Evolutionary conservation across 2,113 vertebrate genomes (phyloP).

Genomic region (Potamarius usumacintae): DNA sequence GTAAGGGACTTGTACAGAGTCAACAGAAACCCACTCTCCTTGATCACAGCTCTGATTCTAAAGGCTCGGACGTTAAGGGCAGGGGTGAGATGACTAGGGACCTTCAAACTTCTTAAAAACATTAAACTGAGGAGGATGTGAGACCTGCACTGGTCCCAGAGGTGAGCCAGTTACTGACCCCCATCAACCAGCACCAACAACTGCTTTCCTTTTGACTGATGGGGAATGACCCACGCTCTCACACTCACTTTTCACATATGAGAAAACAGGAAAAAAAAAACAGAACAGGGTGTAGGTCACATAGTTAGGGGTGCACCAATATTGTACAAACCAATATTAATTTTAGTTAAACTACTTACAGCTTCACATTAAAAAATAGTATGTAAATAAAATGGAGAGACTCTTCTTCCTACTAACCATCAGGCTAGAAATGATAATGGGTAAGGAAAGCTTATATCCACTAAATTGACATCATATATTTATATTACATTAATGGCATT

Average conservation of each 20-base stretch:
- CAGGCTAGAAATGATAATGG: not conserved
- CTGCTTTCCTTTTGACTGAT: slow-evolving; percentile 23
- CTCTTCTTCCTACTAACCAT: not conserved
- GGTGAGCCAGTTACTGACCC: slow-evolving; percentile 24
- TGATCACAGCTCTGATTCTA: slow-evolving; percentile 5
- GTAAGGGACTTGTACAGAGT: slow-evolving; percentile 14
- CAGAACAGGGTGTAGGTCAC: not conserved
- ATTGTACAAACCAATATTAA: not conserved
- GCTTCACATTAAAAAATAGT: not conserved
- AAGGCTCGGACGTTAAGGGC: not conserved
- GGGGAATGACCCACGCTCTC: slow-evolving; percentile 15
- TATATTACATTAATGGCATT: not conserved
- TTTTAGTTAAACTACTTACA: not conserved
- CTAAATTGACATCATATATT: not conserved
- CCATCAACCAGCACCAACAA: slow-evolving; percentile 41
- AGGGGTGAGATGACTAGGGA: slow-evolving; percentile 28
- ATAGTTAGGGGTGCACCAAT: not conserved
- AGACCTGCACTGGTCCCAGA: slow-evolving; percentile 8
- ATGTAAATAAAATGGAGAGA: not conserved
- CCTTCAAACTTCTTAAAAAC: slow-evolving; percentile 17
- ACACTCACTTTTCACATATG: not conserved
- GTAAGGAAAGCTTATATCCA: not conserved
- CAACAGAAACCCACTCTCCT: slow-evolving; percentile 51
- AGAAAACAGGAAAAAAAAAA: not conserved
- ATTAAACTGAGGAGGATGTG: slow-evolving; percentile 29